These are phyloP conservation scores for Atlantisia rogersi DNA, from an alignment of 2,113 vertebrate species.

Conservation along the genomic window DNA sequence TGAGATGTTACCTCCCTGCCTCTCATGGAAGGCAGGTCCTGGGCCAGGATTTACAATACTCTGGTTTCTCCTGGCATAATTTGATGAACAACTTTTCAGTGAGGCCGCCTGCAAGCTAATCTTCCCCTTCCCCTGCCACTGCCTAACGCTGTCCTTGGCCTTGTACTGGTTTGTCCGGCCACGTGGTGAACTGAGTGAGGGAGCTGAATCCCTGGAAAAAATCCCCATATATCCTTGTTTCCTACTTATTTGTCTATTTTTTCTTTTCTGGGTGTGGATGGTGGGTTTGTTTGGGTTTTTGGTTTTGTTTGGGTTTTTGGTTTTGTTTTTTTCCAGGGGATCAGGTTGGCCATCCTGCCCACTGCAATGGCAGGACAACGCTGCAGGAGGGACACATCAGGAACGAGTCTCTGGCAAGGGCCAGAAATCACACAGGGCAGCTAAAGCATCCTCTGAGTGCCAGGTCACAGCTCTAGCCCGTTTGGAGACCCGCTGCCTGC, in stretches of 20 bases:
- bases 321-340: background rate
- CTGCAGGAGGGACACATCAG: rapidly evolving
- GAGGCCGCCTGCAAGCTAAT: background rate
- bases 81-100: background rate
- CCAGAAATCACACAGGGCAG: background rate
- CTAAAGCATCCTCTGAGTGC: background rate
- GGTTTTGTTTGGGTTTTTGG: no score
- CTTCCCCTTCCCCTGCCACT: background rate
- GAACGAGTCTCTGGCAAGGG: background rate
- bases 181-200: background rate
- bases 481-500: background rate
- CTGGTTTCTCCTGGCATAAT: background rate
- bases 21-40: background rate
- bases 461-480: background rate
- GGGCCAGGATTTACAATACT: background rate
- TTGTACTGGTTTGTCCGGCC: background rate
- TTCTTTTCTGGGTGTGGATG: background rate
- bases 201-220: background rate
- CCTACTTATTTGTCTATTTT: background rate
- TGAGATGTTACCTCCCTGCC: background rate
- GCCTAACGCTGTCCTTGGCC: background rate
- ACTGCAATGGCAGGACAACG: background rate
- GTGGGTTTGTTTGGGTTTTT: no score
- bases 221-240: background rate
- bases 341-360: background rate